phyloP scores from a whole-genome alignment of 92 coral and sea anemone species.

The Metridium senile region DNA sequence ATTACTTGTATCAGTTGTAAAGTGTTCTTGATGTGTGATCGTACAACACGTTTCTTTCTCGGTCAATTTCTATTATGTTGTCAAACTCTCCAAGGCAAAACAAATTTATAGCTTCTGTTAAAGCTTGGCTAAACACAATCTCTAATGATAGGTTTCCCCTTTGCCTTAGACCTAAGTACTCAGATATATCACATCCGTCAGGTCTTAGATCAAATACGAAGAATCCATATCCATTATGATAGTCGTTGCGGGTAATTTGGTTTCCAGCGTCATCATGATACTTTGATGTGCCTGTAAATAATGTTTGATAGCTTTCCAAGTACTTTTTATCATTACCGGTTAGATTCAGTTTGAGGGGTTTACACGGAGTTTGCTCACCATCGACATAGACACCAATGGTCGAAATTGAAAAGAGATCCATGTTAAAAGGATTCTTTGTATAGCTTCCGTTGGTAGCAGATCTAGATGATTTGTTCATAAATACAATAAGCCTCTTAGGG shows the following conservation, averaged over 20 bases:
- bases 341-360: conserved; percentile 41
- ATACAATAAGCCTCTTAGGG: conserved; percentile 49
- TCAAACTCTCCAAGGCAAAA: conserved; percentile 31
- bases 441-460: conserved; percentile 54
- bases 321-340: conserved; percentile 40
- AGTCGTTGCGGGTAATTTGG: conserved; percentile 46
- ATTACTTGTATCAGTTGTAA: conserved; percentile 11
- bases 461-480: conserved; percentile 39
- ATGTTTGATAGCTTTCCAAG: conserved; percentile 31
- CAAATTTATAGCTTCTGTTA: conserved; percentile 39
- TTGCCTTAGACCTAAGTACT: conserved; percentile 31
- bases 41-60: conserved; percentile 36
- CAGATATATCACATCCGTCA: conserved; percentile 34
- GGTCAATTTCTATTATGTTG: conserved; percentile 36
- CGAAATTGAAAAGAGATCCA: conserved; percentile 34
- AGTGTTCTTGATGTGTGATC: conserved; percentile 47
- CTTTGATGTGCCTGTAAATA: conserved; percentile 54
- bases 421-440: conserved; percentile 47
- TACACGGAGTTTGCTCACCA: conserved; percentile 42
- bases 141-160: conserved; percentile 40
- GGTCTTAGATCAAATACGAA: conserved; percentile 37
- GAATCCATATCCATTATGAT: conserved; percentile 33
- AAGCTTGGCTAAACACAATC: conserved; percentile 7
- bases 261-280: conserved; percentile 47
- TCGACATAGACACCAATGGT: conserved; percentile 51